Evolutionary conservation across 2,888 invertebrate species (phyloP), one percentile per base, ranked within the genome.

Genomic region (Oxytorus armatus): DNA sequence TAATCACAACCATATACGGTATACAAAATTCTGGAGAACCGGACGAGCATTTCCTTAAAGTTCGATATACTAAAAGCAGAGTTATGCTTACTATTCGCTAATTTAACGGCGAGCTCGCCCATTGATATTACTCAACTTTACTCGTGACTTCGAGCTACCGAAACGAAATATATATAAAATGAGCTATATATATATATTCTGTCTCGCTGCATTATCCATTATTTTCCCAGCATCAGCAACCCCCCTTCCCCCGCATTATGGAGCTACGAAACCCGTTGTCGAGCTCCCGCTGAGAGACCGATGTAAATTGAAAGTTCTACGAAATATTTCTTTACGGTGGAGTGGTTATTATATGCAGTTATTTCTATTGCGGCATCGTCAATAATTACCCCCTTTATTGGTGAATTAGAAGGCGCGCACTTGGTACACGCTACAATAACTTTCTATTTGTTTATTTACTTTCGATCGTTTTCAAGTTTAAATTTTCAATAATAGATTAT

Each of bases 231-330:
- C 47, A 23, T 39, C 33, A 29, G 49, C 49, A 39, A 25, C 39
- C 42, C 36, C 47, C 49, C 65, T 39, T 29, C 29, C n/a, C n/a
- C n/a, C n/a, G n/a, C n/a, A n/a, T n/a, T n/a, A n/a, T n/a, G n/a
- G 11, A 21, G 55, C 61, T 23, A 21, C 25, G 23, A 36, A 33
- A 11, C 42, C 21, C 33, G 10, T 39, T 7, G 21, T 61, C 23
- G 14, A 55, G 36, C 11, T 55, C 53, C 11, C 39, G n/a, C n/a
- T n/a, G 23, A 42, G 51, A 61, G 51, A 69, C 42, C 53, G 76
- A 68, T 68, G 72, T 61, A 69, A 80, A 77, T 73, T 73, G 80
- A 80, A 77, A 80, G 72, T 78, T 51, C 73, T 68, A 55, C 72
- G 68, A 76, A 80, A 77, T 77, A 77, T 68, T 73, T 73, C 59